phyloP scores from a whole-genome alignment of 2,797 vertebrate genomes.

The Agapornis canus region DNA sequence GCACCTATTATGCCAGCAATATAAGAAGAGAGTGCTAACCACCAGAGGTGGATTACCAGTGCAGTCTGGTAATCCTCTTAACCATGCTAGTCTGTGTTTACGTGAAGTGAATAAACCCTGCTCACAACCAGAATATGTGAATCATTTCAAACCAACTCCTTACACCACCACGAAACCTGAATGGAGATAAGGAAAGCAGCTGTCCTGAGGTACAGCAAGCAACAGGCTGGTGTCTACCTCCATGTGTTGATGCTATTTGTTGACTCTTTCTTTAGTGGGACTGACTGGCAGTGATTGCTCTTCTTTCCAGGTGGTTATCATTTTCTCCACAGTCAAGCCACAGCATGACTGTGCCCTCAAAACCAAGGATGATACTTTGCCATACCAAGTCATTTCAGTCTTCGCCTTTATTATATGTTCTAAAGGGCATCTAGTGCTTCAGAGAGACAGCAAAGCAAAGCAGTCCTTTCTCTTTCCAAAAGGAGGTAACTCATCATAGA shows the following conservation, averaged over 20 bases:
- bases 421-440: background rate
- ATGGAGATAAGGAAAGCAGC: background rate
- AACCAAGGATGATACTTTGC: background rate
- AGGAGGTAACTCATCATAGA: background rate
- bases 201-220: fast-evolving
- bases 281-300: background rate
- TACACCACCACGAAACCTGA: background rate
- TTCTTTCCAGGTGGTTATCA: background rate
- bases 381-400: background rate
- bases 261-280: background rate
- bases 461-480: background rate
- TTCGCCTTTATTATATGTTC: background rate
- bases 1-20: background rate
- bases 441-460: background rate
- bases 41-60: background rate
- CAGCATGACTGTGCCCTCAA: background rate
- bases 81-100: background rate
- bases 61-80: slow-evolving; percentile 32
- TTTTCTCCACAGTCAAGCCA: background rate
- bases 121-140: background rate
- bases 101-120: background rate
- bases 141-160: background rate
- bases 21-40: background rate
- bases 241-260: background rate
- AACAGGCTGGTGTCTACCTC: background rate